phyloP scores from a whole-genome alignment of 2,113 vertebrate species.

The Leptodactylus fuscus region DNA sequence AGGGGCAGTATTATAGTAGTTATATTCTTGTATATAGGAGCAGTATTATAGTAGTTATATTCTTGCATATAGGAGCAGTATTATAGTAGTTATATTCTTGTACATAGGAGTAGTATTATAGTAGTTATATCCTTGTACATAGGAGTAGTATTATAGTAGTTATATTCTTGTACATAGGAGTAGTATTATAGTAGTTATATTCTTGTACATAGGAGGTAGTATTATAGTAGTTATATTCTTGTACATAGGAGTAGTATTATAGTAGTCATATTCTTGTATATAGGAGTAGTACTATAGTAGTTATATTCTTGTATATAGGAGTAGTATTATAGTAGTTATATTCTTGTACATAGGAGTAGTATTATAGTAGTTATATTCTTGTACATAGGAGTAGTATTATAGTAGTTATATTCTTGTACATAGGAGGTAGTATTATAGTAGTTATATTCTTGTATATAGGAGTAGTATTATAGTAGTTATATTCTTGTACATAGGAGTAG shows the following conservation, averaged over 20 bases:
- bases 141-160: not conserved
- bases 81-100: too few species aligned
- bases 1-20: too few species aligned
- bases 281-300: not conserved
- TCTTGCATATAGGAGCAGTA: too few species aligned
- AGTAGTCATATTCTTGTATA: not conserved
- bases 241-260: not conserved
- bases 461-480: not conserved
- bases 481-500: not conserved
- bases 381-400: not conserved
- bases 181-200: constrained; percentile 6
- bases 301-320: not conserved
- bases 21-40: too few species aligned
- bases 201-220: not conserved
- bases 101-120: not conserved
- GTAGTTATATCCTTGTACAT: not conserved
- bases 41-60: too few species aligned
- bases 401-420: constrained; percentile 9
- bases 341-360: constrained; percentile 6
- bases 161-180: not conserved
- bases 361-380: constrained; percentile 14
- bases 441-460: not conserved
- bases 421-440: not conserved
- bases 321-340: constrained; percentile 5
- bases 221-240: not conserved